These are phyloP conservation scores for Poecile montanus DNA, from an alignment of 2,797 vertebrate species.

Conservation along the genomic window DNA sequence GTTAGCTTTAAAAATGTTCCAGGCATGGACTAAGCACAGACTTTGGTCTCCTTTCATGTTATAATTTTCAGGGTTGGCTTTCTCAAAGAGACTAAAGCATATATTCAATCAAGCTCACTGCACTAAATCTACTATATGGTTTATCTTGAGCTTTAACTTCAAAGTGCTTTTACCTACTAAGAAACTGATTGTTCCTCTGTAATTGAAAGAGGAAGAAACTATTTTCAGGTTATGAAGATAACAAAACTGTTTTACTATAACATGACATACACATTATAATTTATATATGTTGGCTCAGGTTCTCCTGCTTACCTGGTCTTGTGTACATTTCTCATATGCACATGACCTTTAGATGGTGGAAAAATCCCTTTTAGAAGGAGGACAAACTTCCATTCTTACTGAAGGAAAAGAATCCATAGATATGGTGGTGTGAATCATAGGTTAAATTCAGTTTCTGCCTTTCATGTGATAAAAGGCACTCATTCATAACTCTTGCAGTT, in stretches of 20 bases:
- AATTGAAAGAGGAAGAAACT: slow-evolving; percentile 67
- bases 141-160: slow-evolving; percentile 65
- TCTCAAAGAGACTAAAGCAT: slow-evolving; percentile 38
- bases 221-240: slow-evolving; percentile 56
- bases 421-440: slow-evolving; percentile 37
- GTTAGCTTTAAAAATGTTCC: background rate
- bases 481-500: slow-evolving; percentile 31
- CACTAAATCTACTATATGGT: slow-evolving; percentile 62
- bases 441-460: slow-evolving; percentile 45
- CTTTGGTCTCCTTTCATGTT: slow-evolving; percentile 55
- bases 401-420: background rate
- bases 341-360: slow-evolving; percentile 9
- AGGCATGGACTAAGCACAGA: background rate
- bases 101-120: slow-evolving; percentile 60
- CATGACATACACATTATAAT: slow-evolving; percentile 12
- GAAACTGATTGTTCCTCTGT: slow-evolving; percentile 39
- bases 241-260: slow-evolving; percentile 32
- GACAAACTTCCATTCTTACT: background rate
- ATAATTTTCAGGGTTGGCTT: slow-evolving; percentile 31
- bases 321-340: background rate
- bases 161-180: slow-evolving; percentile 59
- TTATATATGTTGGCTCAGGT: slow-evolving; percentile 18
- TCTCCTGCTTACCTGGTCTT: slow-evolving; percentile 43
- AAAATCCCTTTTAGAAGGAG: slow-evolving; percentile 2
- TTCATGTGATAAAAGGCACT: slow-evolving; percentile 15